Evolutionary conservation across 2,113 vertebrate species (phyloP).

Genomic region (Podarcis muralis): DNA sequence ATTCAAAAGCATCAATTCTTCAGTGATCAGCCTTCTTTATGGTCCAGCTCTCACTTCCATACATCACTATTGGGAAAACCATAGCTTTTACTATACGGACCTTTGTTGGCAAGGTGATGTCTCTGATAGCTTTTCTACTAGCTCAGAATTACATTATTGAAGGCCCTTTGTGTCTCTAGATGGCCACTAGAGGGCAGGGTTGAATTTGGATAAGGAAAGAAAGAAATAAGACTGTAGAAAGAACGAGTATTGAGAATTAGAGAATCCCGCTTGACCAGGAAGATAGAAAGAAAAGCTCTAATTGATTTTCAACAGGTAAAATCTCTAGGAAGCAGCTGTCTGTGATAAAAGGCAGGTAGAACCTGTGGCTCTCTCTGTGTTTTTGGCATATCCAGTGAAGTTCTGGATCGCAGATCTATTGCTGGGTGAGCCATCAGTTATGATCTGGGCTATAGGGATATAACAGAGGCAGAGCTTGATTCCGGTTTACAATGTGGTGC

Average conservation of each 20-base stretch:
- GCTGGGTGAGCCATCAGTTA: neutral
- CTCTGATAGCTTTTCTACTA: neutral
- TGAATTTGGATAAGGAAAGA: neutral
- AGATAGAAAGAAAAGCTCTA: neutral
- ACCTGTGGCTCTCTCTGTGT: conserved; percentile 21
- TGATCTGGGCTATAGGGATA: neutral
- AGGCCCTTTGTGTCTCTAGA: neutral
- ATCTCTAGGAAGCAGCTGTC: conserved; percentile 14
- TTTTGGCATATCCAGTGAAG: neutral
- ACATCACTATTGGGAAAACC: too few relatives aligned
- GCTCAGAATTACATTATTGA: fast-evolving
- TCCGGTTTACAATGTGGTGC: neutral
- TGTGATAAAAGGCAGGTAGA: neutral
- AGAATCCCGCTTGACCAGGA: neutral
- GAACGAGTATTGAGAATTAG: neutral
- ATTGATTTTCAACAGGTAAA: conserved; percentile 32
- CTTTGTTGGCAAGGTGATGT: too few relatives aligned
- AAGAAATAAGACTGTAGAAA: neutral
- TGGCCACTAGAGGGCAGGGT: neutral
- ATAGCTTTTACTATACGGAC: too few relatives aligned
- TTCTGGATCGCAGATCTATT: neutral
- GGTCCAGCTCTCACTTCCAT: too few relatives aligned
- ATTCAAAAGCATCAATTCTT: too few relatives aligned
- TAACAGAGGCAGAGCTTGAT: neutral
- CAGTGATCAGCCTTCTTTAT: too few relatives aligned